phyloP scores from a whole-genome alignment of 1,140 invertebrate species.

The Panagrolaimus sp. region DNA sequence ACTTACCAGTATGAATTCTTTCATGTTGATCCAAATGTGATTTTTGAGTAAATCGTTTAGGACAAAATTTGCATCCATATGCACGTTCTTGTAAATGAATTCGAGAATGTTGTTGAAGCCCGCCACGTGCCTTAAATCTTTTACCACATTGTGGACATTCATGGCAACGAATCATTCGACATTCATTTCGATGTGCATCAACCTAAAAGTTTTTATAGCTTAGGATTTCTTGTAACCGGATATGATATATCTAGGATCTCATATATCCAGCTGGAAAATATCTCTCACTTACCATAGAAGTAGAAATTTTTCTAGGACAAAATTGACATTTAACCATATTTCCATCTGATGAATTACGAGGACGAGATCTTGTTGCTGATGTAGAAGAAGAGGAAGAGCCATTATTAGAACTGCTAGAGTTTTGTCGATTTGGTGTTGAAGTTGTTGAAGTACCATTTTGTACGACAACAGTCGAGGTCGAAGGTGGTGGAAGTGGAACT shows the following conservation, averaged over 20 bases:
- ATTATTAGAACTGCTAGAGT: too few relatives aligned
- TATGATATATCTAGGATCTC: too few relatives aligned
- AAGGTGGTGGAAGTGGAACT: background rate
- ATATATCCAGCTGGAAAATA: too few relatives aligned
- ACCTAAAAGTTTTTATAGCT: constrained; percentile 32
- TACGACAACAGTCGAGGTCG: background rate
- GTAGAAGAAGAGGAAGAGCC: background rate
- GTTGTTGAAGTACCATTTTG: background rate
- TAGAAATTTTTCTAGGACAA: constrained; percentile 41
- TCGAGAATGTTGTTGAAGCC: constrained; percentile 52
- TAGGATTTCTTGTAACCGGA: too few relatives aligned
- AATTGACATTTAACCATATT: constrained; percentile 35
- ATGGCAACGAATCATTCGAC: constrained; percentile 45
- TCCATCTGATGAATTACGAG: constrained; percentile 27
- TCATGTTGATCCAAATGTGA: constrained; percentile 56
- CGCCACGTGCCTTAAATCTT: constrained; percentile 53
- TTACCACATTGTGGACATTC: constrained; percentile 46
- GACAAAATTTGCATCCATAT: constrained; percentile 46
- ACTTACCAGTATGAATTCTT: constrained; percentile 49
- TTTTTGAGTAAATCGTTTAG: constrained; percentile 53
- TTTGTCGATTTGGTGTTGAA: constrained; percentile 3
- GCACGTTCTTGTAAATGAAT: constrained; percentile 55
- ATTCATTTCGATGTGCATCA: constrained; percentile 61
- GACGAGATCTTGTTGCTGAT: background rate
- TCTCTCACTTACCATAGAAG: constrained; percentile 21